Evolutionary conservation across 1,140 invertebrate genomes (phyloP).

Genomic region (Acromyrmex echinatior): DNA sequence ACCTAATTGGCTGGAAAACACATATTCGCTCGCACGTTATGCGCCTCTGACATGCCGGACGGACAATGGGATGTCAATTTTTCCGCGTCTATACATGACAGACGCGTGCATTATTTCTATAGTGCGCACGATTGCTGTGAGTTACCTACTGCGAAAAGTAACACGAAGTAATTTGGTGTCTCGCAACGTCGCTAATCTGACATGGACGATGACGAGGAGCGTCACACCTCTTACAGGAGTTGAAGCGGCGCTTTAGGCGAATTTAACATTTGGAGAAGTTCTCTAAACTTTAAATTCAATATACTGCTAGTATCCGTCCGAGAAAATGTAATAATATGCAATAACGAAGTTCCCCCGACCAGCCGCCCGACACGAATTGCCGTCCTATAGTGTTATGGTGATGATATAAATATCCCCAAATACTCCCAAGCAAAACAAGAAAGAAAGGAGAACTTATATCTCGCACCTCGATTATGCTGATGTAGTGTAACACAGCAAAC

Average conservation of each 20-base stretch:
- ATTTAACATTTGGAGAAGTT: conserved; percentile 60
- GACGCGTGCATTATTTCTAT: conserved; percentile 33
- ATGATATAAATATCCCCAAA: conserved; percentile 42
- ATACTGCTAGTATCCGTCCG: conserved; percentile 30
- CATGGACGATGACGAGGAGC: conserved; percentile 26
- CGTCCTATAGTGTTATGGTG: background rate
- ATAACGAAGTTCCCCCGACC: conserved; percentile 45
- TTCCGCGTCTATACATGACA: conserved; percentile 31
- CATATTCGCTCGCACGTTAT: background rate
- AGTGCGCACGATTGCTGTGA: conserved; percentile 14
- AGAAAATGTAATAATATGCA: conserved; percentile 62
- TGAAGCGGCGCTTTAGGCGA: conserved; percentile 57
- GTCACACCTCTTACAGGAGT: conserved; percentile 28
- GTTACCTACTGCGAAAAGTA: conserved; percentile 73
- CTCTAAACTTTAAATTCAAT: conserved; percentile 63
- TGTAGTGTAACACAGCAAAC: background rate
- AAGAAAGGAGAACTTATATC: background rate
- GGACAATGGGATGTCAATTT: conserved; percentile 39
- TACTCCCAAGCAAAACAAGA: conserved; percentile 17
- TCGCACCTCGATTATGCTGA: conserved; percentile 1
- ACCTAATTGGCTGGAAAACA: conserved; percentile 40
- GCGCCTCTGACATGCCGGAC: conserved; percentile 21
- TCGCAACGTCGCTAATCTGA: conserved; percentile 61
- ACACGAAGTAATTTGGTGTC: conserved; percentile 71
- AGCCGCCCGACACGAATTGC: conserved; percentile 24